These are phyloP conservation scores for Lepidurus apus DNA, from an alignment of 1,140 invertebrate genomes.

Conservation along the genomic window DNA sequence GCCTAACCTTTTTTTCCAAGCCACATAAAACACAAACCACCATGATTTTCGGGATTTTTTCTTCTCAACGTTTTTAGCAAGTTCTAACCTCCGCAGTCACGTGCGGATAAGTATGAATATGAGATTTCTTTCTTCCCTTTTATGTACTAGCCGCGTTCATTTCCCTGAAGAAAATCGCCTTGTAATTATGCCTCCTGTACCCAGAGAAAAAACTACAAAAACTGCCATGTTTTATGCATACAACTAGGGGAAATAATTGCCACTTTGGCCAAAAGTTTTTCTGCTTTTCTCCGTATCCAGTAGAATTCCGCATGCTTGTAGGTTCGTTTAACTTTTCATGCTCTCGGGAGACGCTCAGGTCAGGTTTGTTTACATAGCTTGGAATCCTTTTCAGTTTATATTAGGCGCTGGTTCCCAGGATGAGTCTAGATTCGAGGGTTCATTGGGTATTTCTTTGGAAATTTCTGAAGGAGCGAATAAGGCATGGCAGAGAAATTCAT, in stretches of 20 bases:
- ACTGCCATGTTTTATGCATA: conserved; percentile 15
- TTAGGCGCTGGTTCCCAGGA: no score
- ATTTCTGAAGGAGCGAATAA: no score
- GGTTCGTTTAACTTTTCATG: not conserved
- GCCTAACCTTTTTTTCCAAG: not conserved
- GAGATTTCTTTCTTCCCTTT: not conserved
- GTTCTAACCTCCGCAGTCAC: not conserved
- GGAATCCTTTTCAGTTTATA: no score
- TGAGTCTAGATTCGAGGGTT: no score
- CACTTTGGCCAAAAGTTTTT: not conserved
- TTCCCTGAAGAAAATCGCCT: not conserved
- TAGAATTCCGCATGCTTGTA: not conserved
- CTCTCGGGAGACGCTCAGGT: no score
- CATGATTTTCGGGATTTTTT: not conserved
- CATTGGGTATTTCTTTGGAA: no score
- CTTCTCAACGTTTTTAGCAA: not conserved
- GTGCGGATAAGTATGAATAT: not conserved
- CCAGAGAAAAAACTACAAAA: not conserved
- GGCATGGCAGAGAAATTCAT: no score
- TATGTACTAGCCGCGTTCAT: not conserved
- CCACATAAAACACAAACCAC: not conserved
- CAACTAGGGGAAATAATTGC: conserved; percentile 4
- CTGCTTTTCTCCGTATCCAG: not conserved
- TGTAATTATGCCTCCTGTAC: not conserved
- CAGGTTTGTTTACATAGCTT: no score